Evolutionary conservation across 2,113 vertebrate species (phyloP).

Genomic region (Laticauda colubrina): DNA sequence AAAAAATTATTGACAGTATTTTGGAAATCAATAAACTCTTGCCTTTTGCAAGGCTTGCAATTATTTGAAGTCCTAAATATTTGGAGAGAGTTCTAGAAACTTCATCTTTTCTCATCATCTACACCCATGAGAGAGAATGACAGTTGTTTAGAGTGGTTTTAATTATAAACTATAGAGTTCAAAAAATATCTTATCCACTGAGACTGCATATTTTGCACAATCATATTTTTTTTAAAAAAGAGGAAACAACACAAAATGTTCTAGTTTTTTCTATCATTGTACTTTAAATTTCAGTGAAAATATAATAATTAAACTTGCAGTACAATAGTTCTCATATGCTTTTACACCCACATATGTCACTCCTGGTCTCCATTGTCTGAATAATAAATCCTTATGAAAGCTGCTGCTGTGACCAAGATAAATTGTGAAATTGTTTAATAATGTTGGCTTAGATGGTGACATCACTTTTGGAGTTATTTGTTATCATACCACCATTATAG

Average conservation of each 20-base stretch:
- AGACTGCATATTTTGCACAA: constrained; percentile 57
- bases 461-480: constrained; percentile 53
- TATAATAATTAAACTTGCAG: constrained; percentile 65
- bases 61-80: background rate
- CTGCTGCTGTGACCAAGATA: constrained; percentile 56
- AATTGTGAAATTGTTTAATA: constrained; percentile 67
- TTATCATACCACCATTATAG: constrained; percentile 36
- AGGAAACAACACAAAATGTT: constrained; percentile 57
- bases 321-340: constrained; percentile 60
- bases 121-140: background rate
- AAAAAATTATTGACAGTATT: background rate
- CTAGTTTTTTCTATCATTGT: constrained; percentile 44
- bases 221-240: constrained; percentile 51
- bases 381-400: constrained; percentile 70
- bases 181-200: constrained; percentile 40
- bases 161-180: constrained; percentile 22
- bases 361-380: constrained; percentile 44
- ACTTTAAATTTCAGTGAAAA: constrained; percentile 68
- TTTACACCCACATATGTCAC: constrained; percentile 10
- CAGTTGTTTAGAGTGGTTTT: background rate
- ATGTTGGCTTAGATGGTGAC: constrained; percentile 64
- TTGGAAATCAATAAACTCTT: background rate
- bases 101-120: background rate
- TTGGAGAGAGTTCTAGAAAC: background rate
- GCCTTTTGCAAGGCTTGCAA: background rate